A percentile compares a stretch with the other conserved stretches of the same genome.
Conservation (phyloP, 2,797 vertebrate species). For the Cirrhinus molitorella region DNA sequence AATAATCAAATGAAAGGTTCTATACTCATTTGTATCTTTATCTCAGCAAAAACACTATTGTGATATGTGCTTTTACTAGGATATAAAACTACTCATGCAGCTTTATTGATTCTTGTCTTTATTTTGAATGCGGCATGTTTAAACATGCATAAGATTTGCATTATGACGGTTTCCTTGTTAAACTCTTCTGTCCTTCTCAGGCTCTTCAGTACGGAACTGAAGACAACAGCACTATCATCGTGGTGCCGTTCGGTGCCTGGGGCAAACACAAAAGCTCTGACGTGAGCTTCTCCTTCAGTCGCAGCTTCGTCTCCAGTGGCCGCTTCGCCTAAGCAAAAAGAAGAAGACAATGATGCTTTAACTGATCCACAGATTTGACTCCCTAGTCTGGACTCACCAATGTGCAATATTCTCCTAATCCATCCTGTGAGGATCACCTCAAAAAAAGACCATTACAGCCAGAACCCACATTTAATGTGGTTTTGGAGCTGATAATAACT, state of each 20-base stretch:
- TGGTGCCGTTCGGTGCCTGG: conserved; percentile 97
- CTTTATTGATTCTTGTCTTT: not conserved
- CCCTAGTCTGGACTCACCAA: conserved; percentile 45
- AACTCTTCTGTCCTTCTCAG: conserved; percentile 69
- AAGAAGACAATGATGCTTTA: not conserved
- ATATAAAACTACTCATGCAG: not conserved
- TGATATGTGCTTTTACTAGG: not conserved
- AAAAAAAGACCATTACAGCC: conserved; percentile 16
- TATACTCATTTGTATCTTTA: too few relatives aligned
- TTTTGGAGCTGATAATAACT: not conserved
- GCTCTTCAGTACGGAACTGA: conserved; percentile 94
- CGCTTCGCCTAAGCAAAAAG: conserved; percentile 86
- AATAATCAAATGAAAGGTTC: too few relatives aligned
- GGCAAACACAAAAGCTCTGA: conserved; percentile 90
- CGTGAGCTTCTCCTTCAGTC: conserved; percentile 93
- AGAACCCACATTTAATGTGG: not conserved
- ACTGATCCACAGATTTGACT: not conserved
- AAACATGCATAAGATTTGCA: not conserved
- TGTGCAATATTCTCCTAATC: conserved; percentile 73
- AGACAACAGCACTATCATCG: conserved; percentile 93
- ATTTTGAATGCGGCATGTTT: not conserved
- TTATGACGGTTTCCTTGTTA: not conserved
- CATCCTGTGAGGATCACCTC: conserved; percentile 51
- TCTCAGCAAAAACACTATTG: not conserved
- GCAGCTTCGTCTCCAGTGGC: conserved; percentile 93